A percentile compares a stretch with the other conserved stretches of the same genome.
These are phyloP conservation scores for Larimichthys crocea DNA, from an alignment of 2,113 vertebrate species.

Conservation along the genomic window DNA sequence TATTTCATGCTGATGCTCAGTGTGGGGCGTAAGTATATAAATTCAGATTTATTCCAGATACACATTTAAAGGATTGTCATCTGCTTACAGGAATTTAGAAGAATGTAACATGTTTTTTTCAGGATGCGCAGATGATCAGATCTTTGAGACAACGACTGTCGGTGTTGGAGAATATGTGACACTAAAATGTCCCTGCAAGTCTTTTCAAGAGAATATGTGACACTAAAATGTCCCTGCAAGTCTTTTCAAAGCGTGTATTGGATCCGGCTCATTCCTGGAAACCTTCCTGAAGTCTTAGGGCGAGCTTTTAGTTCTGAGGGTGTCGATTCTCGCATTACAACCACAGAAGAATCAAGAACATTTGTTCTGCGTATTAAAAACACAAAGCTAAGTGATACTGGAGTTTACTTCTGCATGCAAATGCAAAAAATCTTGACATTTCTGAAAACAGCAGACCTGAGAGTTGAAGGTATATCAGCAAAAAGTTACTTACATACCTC, in stretches of 20 bases:
- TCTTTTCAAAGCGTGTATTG: conserved; percentile 14
- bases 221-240: conserved; percentile 6
- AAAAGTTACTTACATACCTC: too few species aligned
- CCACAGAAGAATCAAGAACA: not conserved
- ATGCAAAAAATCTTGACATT: too few species aligned
- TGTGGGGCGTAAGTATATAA: conserved; percentile 45
- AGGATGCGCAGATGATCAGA: conserved; percentile 11
- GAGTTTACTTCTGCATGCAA: too few species aligned
- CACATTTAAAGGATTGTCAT: not conserved
- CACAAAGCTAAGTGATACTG: too few species aligned
- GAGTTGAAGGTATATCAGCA: too few species aligned
- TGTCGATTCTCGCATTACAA: not conserved
- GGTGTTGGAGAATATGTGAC: conserved; percentile 51
- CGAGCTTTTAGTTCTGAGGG: rapidly evolving
- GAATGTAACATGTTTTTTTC: conserved; percentile 2
- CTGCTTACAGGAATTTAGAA: not conserved
- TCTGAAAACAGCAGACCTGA: too few species aligned
- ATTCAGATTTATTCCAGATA: not conserved
- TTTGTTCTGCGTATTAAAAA: too few species aligned
- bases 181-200: conserved; percentile 10
- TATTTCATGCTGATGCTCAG: conserved; percentile 33
- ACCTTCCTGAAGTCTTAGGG: conserved; percentile 23
- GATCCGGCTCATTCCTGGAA: conserved; percentile 49
- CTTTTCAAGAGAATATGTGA: conserved; percentile 21
- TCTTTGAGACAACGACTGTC: not conserved